Conservation (phyloP, 2,113 vertebrate genomes). For the Propithecus coquereli region DNA sequence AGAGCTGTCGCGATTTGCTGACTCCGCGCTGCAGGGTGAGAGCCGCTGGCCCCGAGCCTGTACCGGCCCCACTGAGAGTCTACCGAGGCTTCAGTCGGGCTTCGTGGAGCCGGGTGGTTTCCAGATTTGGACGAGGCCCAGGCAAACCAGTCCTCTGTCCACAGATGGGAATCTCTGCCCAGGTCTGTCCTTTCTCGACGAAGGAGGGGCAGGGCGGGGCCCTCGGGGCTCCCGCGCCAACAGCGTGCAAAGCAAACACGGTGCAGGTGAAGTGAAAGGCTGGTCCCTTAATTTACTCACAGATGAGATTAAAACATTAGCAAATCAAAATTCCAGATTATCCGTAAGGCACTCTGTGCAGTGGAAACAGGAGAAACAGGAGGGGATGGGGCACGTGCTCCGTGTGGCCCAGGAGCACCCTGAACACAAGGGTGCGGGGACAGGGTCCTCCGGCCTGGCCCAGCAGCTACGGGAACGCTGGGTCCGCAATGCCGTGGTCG, state of each 20-base stretch:
- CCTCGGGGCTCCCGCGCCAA: rapidly evolving
- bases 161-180: background rate
- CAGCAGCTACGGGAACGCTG: constrained; percentile 70
- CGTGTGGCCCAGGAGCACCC: background rate
- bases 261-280: rapidly evolving
- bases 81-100: too few species aligned
- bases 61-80: rapidly evolving
- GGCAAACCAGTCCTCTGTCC: background rate
- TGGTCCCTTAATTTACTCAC: background rate
- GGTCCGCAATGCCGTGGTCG: constrained; percentile 88
- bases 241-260: background rate
- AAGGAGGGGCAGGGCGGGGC: background rate
- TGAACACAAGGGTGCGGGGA: background rate
- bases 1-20: background rate
- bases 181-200: rapidly evolving
- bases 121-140: background rate
- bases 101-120: background rate
- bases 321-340: background rate
- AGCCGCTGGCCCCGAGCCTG: too few species aligned
- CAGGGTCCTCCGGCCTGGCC: background rate
- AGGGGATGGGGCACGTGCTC: rapidly evolving
- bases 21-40: rapidly evolving
- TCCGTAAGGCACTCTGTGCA: constrained; percentile 44
- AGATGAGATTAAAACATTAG: background rate
- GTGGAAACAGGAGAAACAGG: rapidly evolving